Evolutionary conservation across 2,888 invertebrate species (phyloP).

Genomic region (Eumacrocentrus americanus): DNA sequence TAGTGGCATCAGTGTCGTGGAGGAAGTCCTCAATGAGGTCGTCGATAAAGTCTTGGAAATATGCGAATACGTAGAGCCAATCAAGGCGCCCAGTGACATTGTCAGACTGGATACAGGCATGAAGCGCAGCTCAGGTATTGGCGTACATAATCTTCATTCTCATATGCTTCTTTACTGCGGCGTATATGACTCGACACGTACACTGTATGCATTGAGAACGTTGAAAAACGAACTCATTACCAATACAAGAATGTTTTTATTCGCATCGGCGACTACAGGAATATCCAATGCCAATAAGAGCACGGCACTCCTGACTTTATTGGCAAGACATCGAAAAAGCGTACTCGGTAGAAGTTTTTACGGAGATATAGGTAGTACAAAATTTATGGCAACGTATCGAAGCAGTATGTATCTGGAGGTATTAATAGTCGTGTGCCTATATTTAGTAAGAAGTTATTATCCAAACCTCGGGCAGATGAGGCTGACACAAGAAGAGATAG

Average conservation of each 20-base stretch:
- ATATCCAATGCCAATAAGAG: constrained; percentile 65
- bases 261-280: constrained; percentile 77
- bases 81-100: constrained; percentile 50
- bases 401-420: constrained; percentile 84
- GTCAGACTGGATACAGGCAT: constrained; percentile 47
- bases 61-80: constrained; percentile 48
- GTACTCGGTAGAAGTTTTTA: constrained; percentile 74
- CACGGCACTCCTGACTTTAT: constrained; percentile 67
- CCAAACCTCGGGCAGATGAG: constrained; percentile 73
- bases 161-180: constrained; percentile 83
- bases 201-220: constrained; percentile 76
- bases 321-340: constrained; percentile 80
- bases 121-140: constrained; percentile 52
- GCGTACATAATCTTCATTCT: constrained; percentile 78
- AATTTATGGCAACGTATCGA: constrained; percentile 73
- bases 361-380: constrained; percentile 68
- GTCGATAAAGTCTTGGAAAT: constrained; percentile 63
- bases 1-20: constrained; percentile 62
- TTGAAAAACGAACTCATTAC: constrained; percentile 74
- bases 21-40: constrained; percentile 67
- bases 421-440: constrained; percentile 75
- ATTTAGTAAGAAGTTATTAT: constrained; percentile 81
- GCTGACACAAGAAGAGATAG: constrained; percentile 72
- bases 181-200: constrained; percentile 77
- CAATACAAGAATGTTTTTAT: constrained; percentile 76